These are phyloP conservation scores for Strigamia maritima DNA, from an alignment of 2,888 invertebrate species.

Conservation along the genomic window DNA sequence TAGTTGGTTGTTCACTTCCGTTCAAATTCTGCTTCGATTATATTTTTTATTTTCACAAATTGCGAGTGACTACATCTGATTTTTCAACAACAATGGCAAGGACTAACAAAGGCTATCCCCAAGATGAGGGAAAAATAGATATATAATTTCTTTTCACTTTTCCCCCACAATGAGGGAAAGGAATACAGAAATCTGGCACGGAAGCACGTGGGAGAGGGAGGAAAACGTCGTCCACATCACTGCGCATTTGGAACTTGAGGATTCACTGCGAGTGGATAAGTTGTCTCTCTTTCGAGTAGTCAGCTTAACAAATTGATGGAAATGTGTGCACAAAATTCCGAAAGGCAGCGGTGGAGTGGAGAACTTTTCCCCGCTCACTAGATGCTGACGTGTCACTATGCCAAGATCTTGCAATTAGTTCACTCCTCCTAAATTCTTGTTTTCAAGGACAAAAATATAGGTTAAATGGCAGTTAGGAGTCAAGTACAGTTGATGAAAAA, in stretches of 20 bases:
- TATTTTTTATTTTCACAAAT: not conserved
- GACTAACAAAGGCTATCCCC: slow-evolving; percentile 20
- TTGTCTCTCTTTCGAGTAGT: not conserved
- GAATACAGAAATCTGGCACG: not conserved
- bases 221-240: slow-evolving; percentile 19
- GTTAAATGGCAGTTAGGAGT: slow-evolving; percentile 16
- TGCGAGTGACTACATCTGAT: slow-evolving; percentile 10
- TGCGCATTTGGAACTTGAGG: not conserved
- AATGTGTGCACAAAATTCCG: not conserved
- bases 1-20: not conserved
- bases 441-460: not conserved
- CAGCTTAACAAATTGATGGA: slow-evolving; percentile 23
- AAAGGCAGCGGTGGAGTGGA: slow-evolving; percentile 18
- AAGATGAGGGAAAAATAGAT: not conserved
- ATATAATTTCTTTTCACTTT: not conserved
- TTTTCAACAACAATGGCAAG: slow-evolving; percentile 23
- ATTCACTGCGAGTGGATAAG: slow-evolving; percentile 7
- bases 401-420: slow-evolving; percentile 19
- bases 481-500: not conserved
- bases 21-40: not conserved
- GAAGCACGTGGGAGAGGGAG: slow-evolving; percentile 11
- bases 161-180: not conserved
- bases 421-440: slow-evolving; percentile 7
- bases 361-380: not conserved
- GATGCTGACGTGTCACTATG: slow-evolving; percentile 3